A percentile compares a stretch with the other conserved stretches of the same genome.
Conservation (phyloP, 2,113 vertebrate genomes). For the Fregata magnificens region DNA sequence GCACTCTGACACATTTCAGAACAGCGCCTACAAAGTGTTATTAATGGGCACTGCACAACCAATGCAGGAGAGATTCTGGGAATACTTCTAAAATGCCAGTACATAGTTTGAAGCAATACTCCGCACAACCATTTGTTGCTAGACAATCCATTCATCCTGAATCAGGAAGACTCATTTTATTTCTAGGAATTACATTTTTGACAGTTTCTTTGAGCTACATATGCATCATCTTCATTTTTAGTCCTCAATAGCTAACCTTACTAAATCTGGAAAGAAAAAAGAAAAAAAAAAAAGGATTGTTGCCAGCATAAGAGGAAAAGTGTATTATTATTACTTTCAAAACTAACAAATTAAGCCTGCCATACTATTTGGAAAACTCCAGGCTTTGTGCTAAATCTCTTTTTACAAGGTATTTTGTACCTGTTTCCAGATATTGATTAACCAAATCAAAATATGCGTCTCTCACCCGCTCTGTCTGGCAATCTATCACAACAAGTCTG, state of each 20-base stretch:
- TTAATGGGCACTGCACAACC: neutral
- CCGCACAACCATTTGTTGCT: neutral
- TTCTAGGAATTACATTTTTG: constrained; percentile 20
- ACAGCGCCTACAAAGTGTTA: neutral
- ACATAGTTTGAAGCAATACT: neutral
- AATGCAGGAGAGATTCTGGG: neutral
- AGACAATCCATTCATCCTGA: neutral
- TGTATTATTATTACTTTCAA: neutral
- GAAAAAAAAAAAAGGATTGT: neutral
- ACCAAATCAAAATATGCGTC: neutral
- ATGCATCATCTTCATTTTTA: neutral
- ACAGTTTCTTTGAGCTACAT: neutral
- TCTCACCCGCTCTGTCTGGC: neutral
- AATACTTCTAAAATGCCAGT: neutral
- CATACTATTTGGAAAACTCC: neutral
- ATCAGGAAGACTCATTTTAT: neutral
- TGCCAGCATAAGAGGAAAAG: neutral
- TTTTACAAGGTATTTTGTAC: too few relatives aligned
- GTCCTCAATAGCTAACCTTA: neutral
- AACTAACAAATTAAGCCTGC: neutral
- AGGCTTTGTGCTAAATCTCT: neutral
- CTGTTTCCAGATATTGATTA: neutral
- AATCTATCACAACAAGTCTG: neutral
- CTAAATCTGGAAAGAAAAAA: neutral
- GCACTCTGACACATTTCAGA: neutral